Evolutionary conservation across 2,797 vertebrate species (phyloP), one percentile per base, ranked within the genome.

Genomic region (Glyptemys insculpta): DNA sequence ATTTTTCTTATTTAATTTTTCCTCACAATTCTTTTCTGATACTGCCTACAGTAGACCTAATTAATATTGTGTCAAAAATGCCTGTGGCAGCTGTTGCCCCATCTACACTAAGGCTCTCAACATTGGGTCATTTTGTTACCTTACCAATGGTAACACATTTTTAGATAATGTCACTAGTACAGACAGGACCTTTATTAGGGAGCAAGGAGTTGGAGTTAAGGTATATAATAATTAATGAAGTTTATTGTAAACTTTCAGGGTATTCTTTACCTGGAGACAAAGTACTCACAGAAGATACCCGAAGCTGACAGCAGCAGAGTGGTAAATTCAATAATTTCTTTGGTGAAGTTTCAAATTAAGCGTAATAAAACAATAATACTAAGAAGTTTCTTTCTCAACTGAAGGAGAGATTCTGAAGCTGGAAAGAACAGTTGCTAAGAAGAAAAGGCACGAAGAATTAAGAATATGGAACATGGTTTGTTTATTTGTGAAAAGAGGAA

Each of bases 321-420:
- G 93, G 65, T 41, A 94, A 94, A 95, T 90, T 56, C 90, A 86
- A 23, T 83, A n/a, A 59, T 56, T 88, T 91, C 87, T 83, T 85
- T 86, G 89, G 81, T 86, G 56, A 94, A 91, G 79, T 57, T 92
- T 91, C 59, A 95, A 95, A 96, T 91, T 88, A 94, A 90, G 87
- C 62, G 78, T 88, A 91, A 89, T 47, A 85, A 57, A 31, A 44
- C 52, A 94, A 91, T 44, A 85, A 53, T 80, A 85, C 72, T 53
- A 8, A 49, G 89, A 88, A 68, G 57, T 86, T 34, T 81, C 25
- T 44, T 57, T 86, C 65, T 87, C 92, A 92, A 93, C 49, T 87
- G 81, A 89, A 92, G 83, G 4, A 74, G 82, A 54, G 54, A 88
- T 90, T 86, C 79, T 85, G 72, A 93, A 91, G 85, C n/a, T 89